Base-by-base conservation (phyloP, 2,797 vertebrate genomes). In the Alfaro cultratus region DNA sequence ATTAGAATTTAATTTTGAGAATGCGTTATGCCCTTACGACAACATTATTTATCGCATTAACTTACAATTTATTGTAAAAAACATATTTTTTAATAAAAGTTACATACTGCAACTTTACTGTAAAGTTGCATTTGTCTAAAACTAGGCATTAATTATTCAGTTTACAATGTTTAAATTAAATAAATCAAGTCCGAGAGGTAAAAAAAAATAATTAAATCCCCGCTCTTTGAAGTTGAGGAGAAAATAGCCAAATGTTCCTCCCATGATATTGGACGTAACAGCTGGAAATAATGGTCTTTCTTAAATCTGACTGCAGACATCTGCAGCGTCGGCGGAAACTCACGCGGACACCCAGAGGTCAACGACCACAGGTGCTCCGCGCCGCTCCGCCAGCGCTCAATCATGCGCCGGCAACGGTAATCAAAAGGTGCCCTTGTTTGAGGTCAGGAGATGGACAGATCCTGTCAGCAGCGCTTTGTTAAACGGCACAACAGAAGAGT, bases 161-260 rank as follows among this genome's bases (percentile, higher is more conserved):
- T 12, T 23, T 68, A 39, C 4, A 23, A 26, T 26, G 41, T 68
- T 13, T 70, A 6, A 26, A 12, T 43, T 0, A 68, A 68, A 68
- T 70, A 41, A 41, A 41, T 26, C 11, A 41, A 11, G 23, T 43
- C 21, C 5, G 23, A 12, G 9, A 64, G 16, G 16, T 34, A 53
- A 31, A 45, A 29, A 39, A 36, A n/a, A 26, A 10, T 8, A 55
- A 41, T 81, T 3, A 13, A 71, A 55, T 64, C 75, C 60, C 64
- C 10, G 15, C 46, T 39, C 31, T 62, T 77, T 77, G 21, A 46
- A 76, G 31, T 74, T 7, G 57, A 73, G 73, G 43, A 75, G 72
- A 80, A 70, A 83, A 62, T 21, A 80, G 82, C 82, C 77, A 81
- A 83, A 86, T 75, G 68, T 82, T 89, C 82, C 82, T 79, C 75